These are phyloP conservation scores for Siderastrea radians DNA, from an alignment of 92 coral and sea anemone genomes.

Conservation along the genomic window DNA sequence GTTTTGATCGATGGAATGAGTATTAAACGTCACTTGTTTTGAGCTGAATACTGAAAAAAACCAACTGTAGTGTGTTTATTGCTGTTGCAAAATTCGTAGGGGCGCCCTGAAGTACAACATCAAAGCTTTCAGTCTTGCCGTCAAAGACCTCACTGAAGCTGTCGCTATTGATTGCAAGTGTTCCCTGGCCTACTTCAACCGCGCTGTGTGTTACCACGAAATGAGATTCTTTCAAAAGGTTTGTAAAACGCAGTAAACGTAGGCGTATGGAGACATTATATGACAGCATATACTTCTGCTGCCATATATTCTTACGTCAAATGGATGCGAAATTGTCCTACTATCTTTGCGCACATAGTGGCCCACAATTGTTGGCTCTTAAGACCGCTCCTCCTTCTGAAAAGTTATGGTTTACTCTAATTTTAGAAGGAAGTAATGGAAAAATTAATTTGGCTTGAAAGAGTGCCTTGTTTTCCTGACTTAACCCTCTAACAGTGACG, in stretches of 20 bases:
- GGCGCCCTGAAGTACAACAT: conserved; percentile 98
- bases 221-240: conserved; percentile 98
- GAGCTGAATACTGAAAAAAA: background rate
- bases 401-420: background rate
- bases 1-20: no score
- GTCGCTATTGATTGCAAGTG: conserved; percentile 98
- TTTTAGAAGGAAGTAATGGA: no score
- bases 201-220: conserved; percentile 98
- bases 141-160: conserved; percentile 98
- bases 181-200: conserved; percentile 97
- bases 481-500: no score
- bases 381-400: no score
- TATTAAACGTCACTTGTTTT: background rate
- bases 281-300: no score
- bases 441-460: no score
- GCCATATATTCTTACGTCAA: no score
- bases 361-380: no score
- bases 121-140: conserved; percentile 95
- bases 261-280: no score
- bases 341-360: no score
- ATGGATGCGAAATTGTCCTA: no score
- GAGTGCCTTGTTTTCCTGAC: no score
- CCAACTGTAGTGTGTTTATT: background rate
- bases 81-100: conserved; percentile 44
- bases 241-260: background rate